These are phyloP conservation scores for Semnornis frantzii DNA, from an alignment of 2,113 vertebrate genomes.

Conservation along the genomic window DNA sequence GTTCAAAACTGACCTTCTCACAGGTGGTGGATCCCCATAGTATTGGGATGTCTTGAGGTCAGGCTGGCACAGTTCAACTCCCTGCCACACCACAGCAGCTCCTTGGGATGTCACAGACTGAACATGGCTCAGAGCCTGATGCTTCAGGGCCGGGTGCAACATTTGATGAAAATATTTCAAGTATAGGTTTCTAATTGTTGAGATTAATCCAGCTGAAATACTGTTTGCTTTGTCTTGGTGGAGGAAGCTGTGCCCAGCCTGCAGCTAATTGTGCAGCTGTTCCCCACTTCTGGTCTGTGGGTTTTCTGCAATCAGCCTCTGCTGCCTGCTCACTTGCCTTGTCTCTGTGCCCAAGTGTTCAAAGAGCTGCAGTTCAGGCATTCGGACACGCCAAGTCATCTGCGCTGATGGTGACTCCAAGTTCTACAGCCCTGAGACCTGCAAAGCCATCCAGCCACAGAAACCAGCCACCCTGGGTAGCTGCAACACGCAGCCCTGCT, in stretches of 20 bases:
- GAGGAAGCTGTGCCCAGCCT: not conserved
- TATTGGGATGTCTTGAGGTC: not conserved
- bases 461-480: slow-evolving; percentile 81
- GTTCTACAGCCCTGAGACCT: slow-evolving; percentile 78
- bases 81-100: not conserved
- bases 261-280: not conserved
- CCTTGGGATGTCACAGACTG: not conserved
- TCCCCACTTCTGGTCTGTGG: not conserved
- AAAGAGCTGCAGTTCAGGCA: slow-evolving; percentile 85
- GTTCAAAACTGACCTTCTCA: not conserved
- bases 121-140: not conserved
- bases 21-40: not conserved
- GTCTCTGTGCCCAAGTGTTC: slow-evolving; percentile 83
- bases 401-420: slow-evolving; percentile 83
- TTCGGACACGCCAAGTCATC: slow-evolving; percentile 87
- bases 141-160: not conserved
- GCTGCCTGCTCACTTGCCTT: not conserved
- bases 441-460: slow-evolving; percentile 64
- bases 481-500: slow-evolving; percentile 91
- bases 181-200: not conserved
- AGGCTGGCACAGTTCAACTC: not conserved
- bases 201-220: slow-evolving; percentile 6
- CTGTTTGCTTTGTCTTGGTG: slow-evolving; percentile 1
- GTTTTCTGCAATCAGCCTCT: not conserved
- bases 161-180: not conserved